phyloP scores from a whole-genome alignment of 2,888 invertebrate genomes.

The Caenorhabditis panamensis region DNA sequence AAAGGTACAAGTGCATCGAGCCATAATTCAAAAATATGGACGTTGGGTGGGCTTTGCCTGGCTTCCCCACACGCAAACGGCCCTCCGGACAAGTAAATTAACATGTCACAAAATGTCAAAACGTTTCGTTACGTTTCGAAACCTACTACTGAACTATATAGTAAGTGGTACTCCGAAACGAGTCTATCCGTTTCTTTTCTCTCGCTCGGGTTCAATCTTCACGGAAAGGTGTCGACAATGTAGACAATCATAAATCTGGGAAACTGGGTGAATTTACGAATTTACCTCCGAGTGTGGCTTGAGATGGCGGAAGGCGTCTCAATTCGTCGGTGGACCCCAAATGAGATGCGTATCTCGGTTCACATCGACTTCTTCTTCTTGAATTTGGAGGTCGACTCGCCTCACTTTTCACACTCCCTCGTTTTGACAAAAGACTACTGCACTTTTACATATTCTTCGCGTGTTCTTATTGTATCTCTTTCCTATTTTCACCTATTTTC shows the following conservation, averaged over 20 bases:
- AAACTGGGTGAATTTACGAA: conserved; percentile 48
- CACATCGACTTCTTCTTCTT: conserved; percentile 34
- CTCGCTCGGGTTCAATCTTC: too few relatives aligned
- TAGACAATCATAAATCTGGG: conserved; percentile 41
- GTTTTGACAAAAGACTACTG: background rate
- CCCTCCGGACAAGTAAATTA: conserved; percentile 43
- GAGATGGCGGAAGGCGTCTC: conserved; percentile 13
- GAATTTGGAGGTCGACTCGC: conserved; percentile 42
- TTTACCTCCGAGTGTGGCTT: background rate
- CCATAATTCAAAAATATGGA: conserved; percentile 55
- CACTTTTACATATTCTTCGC: conserved; percentile 15
- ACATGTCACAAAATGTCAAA: conserved; percentile 40
- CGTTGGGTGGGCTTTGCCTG: conserved; percentile 1
- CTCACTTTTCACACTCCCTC: conserved; percentile 1
- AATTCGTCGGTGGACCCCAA: too few relatives aligned
- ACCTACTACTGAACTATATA: background rate
- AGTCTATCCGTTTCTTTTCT: background rate
- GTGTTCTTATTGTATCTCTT: too few relatives aligned
- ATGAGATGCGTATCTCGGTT: conserved; percentile 48
- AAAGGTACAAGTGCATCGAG: conserved; percentile 7
- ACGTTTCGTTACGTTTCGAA: conserved; percentile 33
- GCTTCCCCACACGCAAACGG: conserved; percentile 19
- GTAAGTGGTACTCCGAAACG: background rate
- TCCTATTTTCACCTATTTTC: background rate
- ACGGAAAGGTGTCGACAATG: background rate